Conservation (phyloP, 2,113 vertebrate genomes). For the Onychostruthus taczanowskii region DNA sequence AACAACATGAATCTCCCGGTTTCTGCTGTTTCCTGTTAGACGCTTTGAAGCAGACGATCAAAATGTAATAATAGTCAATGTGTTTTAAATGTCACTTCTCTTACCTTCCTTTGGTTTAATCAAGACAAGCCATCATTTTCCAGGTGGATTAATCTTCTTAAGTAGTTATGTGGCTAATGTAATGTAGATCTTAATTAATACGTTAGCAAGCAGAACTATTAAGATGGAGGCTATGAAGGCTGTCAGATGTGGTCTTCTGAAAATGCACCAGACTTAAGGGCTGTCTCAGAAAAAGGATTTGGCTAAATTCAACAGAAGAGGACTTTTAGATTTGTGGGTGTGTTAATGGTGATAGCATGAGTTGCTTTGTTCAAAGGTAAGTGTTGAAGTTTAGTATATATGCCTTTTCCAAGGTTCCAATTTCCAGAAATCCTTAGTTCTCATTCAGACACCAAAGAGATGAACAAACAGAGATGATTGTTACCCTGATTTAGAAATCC, state of each 20-base stretch:
- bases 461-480: neutral
- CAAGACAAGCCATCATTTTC: constrained; percentile 70
- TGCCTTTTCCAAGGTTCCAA: neutral
- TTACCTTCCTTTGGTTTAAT: constrained; percentile 61
- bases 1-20: constrained; percentile 31
- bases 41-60: constrained; percentile 53
- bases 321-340: neutral
- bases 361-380: neutral
- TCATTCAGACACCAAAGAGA: neutral
- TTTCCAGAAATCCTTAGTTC: neutral
- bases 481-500: neutral
- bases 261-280: neutral
- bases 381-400: neutral
- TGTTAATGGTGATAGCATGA: neutral
- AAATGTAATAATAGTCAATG: constrained; percentile 64
- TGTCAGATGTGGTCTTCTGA: constrained; percentile 50
- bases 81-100: constrained; percentile 72
- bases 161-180: constrained; percentile 71
- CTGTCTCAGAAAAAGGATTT: constrained; percentile 7
- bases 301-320: neutral
- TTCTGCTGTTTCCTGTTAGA: constrained; percentile 45
- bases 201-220: constrained; percentile 60
- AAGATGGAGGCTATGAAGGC: constrained; percentile 47
- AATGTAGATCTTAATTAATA: constrained; percentile 71
- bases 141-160: constrained; percentile 73